phyloP scores from a whole-genome alignment of 2,888 invertebrate species.

The Achlya flavicornis region DNA sequence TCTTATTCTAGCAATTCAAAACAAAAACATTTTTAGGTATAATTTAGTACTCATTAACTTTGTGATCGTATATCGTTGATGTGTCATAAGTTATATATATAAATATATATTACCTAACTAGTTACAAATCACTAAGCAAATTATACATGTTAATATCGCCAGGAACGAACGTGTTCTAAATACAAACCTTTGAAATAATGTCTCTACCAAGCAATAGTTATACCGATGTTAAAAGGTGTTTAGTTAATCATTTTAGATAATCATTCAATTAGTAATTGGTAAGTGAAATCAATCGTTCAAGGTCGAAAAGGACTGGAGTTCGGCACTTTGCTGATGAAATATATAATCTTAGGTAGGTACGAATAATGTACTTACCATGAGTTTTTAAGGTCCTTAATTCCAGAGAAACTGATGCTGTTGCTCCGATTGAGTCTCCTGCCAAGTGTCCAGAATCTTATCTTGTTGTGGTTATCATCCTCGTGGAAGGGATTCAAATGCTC shows the following conservation, averaged over 20 bases:
- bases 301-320: slow-evolving; percentile 17
- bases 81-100: too few species aligned
- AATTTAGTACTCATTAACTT: too few species aligned
- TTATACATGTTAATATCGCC: too few species aligned
- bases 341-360: not conserved
- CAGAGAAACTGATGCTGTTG: slow-evolving; percentile 85
- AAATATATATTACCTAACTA: too few species aligned
- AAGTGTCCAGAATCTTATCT: slow-evolving; percentile 85
- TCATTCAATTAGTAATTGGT: slow-evolving; percentile 13
- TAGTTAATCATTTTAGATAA: not conserved
- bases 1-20: too few species aligned
- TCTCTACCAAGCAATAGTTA: not conserved
- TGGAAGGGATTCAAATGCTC: slow-evolving; percentile 91
- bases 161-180: too few species aligned
- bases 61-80: too few species aligned
- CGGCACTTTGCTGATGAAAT: too few species aligned
- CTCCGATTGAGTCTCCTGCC: slow-evolving; percentile 80
- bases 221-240: not conserved
- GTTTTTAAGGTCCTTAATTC: slow-evolving; percentile 82
- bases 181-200: too few species aligned
- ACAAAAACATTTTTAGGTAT: too few species aligned
- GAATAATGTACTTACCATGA: slow-evolving; percentile 81
- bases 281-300: slow-evolving; percentile 39
- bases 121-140: too few species aligned
- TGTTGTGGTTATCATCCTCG: slow-evolving; percentile 86